Conservation (phyloP, 1,140 invertebrate species). For the Drosophila malerkotliana region DNA sequence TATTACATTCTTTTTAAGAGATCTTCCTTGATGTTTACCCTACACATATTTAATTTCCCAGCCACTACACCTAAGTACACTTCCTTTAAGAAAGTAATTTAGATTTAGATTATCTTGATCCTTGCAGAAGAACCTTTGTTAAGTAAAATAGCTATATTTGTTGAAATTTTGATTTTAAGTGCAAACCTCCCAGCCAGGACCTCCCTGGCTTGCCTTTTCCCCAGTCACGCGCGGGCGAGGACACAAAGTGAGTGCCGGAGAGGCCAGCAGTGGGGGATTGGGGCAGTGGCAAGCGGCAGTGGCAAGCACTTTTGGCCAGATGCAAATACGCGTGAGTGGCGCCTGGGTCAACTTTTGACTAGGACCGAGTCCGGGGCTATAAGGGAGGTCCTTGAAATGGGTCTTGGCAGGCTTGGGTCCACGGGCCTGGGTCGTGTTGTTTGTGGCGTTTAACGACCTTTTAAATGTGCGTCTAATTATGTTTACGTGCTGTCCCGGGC, state of each 20-base stretch:
- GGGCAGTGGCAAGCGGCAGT: conserved; percentile 18
- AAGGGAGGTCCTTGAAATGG: conserved; percentile 25
- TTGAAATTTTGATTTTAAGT: conserved; percentile 1
- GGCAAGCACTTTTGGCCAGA: conserved; percentile 52
- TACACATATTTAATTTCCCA: neutral
- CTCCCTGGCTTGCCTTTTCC: conserved; percentile 39
- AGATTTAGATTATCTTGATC: neutral
- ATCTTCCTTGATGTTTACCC: neutral
- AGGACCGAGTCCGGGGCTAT: conserved; percentile 13
- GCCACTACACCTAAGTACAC: neutral
- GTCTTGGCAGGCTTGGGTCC: conserved; percentile 11
- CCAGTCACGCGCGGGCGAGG: conserved; percentile 56
- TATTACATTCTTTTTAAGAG: too few species aligned
- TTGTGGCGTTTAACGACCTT: conserved; percentile 72
- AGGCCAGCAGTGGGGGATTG: neutral
- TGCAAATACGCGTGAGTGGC: conserved; percentile 67
- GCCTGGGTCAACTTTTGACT: conserved; percentile 25
- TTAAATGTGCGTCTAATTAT: conserved; percentile 80
- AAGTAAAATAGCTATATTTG: neutral
- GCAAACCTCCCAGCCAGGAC: conserved; percentile 12
- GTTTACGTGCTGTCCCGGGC: conserved; percentile 65
- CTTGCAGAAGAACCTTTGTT: neutral
- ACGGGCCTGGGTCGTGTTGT: conserved; percentile 19
- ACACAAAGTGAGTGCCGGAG: neutral
- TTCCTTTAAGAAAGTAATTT: conserved; percentile 2